Conservation (phyloP, 2,888 invertebrate genomes). For the Nomada hirtipes region DNA sequence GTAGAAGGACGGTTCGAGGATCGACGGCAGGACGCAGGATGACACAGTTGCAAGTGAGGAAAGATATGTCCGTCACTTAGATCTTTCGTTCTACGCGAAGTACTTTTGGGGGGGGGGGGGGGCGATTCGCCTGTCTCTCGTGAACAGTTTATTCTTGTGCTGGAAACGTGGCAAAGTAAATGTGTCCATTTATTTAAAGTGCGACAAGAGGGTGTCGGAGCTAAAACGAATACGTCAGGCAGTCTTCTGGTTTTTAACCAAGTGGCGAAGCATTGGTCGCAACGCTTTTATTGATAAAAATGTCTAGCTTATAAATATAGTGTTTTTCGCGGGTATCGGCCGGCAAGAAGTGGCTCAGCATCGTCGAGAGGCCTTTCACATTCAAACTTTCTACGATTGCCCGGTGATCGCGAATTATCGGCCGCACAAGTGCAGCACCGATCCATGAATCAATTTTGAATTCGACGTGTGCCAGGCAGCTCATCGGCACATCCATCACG, state of each 20-base stretch:
- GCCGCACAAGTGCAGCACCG: neutral
- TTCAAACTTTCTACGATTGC: slow-evolving; percentile 42
- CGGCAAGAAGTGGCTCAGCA: neutral
- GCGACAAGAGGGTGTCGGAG: no score
- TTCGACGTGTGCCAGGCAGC: neutral
- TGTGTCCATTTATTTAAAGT: no score
- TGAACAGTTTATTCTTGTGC: no score
- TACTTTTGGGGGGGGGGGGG: no score
- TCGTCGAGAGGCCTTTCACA: slow-evolving; percentile 23
- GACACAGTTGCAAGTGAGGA: slow-evolving; percentile 43
- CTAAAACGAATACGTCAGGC: no score
- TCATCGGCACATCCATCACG: neutral
- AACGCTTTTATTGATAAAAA: no score
- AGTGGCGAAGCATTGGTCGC: no score
- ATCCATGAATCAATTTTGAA: neutral
- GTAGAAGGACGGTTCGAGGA: slow-evolving; percentile 23
- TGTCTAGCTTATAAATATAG: no score
- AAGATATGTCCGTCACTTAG: neutral
- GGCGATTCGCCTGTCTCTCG: no score
- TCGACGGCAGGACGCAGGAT: slow-evolving; percentile 23
- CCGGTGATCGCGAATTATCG: slow-evolving; percentile 15
- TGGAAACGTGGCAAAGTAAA: no score
- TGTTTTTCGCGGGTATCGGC: neutral
- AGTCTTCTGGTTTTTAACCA: no score
- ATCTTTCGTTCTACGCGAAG: neutral